Base-by-base conservation (phyloP, 92 coral and sea anemone species). In the Diadumene lineata region DNA sequence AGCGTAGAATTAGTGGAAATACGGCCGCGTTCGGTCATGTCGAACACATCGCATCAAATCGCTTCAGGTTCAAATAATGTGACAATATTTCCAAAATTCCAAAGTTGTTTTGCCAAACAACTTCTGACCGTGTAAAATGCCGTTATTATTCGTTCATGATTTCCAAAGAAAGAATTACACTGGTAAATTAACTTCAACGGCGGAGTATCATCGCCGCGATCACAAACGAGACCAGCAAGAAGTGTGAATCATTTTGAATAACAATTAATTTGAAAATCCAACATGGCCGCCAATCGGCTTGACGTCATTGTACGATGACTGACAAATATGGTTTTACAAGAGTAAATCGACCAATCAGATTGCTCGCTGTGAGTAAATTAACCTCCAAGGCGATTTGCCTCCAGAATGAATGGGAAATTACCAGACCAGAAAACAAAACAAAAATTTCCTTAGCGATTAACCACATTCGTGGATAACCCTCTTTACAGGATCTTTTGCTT, bases 281-380 rank as follows among this genome's bases (percentile, higher is more conserved):
- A 94, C 84, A 94, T 94, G 98, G 98, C 97, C 92, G 92, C 97
- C 93, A 89, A n/a, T n/a, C n/a, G 79, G 77, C 73, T 80, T 69
- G 46, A 76, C 68, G 74, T 51, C 68, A 78, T 68, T 1, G 18
- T 28, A 31, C 3, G 34, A 43, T 3, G 17, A 44, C 23, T 24
- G 48, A 72, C 77, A 72, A 56, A 72, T 72, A 73, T 74, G 63
- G 74, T 18, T 30, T 2, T 30, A 43, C 56, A 0, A 26, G 48
- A 56, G 24, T 6, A 0, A 7, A n/a, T 70, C 51, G 50, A 63
- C 96, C 89, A 90, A 90, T 90, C 89, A 87, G 67, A 73, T 22
- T 4, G n/a, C 75, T 51, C 27, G 32, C 21, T 73, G 76, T 56
- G 61, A 66, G 21, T 67, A 75, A n/a, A 29, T 56, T 72, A 75